Base-by-base conservation (phyloP, 1,140 invertebrate species). In the Heterodera carotae region DNA sequence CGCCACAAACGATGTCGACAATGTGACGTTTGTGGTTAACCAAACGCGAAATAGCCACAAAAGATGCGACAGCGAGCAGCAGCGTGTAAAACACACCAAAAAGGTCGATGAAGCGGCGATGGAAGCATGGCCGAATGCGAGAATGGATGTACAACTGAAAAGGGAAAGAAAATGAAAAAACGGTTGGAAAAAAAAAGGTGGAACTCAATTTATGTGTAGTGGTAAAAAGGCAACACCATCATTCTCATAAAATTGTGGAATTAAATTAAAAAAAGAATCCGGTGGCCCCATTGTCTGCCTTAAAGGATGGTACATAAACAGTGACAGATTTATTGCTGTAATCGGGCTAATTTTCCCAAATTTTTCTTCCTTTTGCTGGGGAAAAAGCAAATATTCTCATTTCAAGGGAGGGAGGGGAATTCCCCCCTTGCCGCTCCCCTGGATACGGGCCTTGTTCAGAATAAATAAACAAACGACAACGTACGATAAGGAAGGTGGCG, bases 401-500 rank as follows among this genome's bases (percentile, higher is more conserved):
- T 39, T 39, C 36, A 4, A 10, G 36, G 36, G n/a, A n/a, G 15
- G 36, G n/a, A 12, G 15, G n/a, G 31, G 36, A n/a, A 2, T 18
- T 33, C 12, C 31, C n/a, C n/a, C n/a, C n/a, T n/a, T n/a, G n/a
- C n/a, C n/a, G n/a, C n/a, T n/a, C 15, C 36, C 64, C 64, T 4
- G 31, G 22, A 12, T 33, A 31, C 6, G 15, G 25, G 0, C 29
- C 34, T 33, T n/a, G 25, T 34, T 25, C 4, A 70, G 53, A 70
- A 70, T 27, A 8, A 36, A 34, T 70, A 0, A 4, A 12, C 15
- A 0, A 7, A 70, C n/a, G n/a, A 53, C n/a, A 59, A 75, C 73
- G n/a, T 59, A 75, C 74, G 27, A 75, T 36, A 31, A 75, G 48
- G 34, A 75, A 75, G 12, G 60, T 60, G 33, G 62, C 62, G 53